Evolutionary conservation across 2,113 vertebrate genomes (phyloP), one percentile per base, ranked within the genome.

Genomic region (Pollimyrus isidori): DNA sequence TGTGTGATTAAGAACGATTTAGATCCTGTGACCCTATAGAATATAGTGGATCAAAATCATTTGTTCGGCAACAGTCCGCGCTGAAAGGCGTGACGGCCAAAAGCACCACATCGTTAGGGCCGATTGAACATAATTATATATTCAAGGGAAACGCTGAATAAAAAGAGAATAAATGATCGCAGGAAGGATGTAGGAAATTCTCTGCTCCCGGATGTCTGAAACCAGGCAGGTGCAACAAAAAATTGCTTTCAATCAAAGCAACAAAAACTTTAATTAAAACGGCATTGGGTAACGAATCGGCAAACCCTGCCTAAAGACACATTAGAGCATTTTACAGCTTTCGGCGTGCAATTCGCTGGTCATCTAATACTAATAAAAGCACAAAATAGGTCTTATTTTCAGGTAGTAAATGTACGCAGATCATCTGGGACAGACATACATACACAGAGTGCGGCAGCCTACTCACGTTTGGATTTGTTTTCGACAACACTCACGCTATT

Each of bases 1-100:
- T 96, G 96, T 96, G 96, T 96, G 95, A 96, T 95, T 95, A 93
- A 94, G 94, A 93, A 95, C 94, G 96, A 95, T 96, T 95, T 94
- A 95, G 92, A 62, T 94, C 93, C 49, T 52, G 95, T 95, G 94
- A 96, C 95, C 93, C 19, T 95, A 94, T 80, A 62, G 21, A 82
- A 26, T n/a, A 46, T 42, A 46, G 45, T 85, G 39, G 80, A 53
- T 58, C 52, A 30, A 85, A 46, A 89, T 48, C 15, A 89, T 97
- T 96, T 96, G 96, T 95, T 95, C 93, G 93, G 90, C 17, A 91
- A 94, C 96, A 95, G 96, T 96, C 95, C 96, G 42, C 94, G 93
- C n/a, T 83, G 73, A 76, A 82, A 83, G 45, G 26, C 49, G 2
- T 82, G 35, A 89, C 30, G 30, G 30, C 56, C 87, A 87, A 23